These are phyloP conservation scores for Sycophaga agraensis DNA, from an alignment of 1,140 invertebrate species.

Conservation along the genomic window DNA sequence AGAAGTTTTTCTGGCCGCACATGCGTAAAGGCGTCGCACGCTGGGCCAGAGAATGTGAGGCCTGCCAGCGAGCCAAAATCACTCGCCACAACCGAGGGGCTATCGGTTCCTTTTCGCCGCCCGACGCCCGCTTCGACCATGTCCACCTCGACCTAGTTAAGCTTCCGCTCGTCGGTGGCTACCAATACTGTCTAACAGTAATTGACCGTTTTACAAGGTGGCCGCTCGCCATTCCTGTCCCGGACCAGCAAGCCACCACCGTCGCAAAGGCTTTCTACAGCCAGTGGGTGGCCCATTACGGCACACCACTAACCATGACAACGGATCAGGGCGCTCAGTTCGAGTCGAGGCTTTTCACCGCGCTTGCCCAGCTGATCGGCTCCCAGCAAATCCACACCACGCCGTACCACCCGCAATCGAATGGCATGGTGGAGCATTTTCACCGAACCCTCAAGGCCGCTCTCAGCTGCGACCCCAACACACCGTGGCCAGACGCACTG, in stretches of 20 bases:
- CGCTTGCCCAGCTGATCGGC: background rate
- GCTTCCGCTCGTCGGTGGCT: background rate
- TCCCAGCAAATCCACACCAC: conserved; percentile 33
- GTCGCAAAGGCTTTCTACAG: background rate
- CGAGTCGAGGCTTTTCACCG: conserved; percentile 4
- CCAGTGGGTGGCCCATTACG: background rate
- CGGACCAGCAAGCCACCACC: background rate
- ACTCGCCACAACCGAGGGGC: conserved; percentile 9
- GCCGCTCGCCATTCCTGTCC: conserved; percentile 3
- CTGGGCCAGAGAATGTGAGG: conserved; percentile 14
- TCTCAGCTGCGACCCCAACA: conserved; percentile 9
- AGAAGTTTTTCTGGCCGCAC: conserved; percentile 26
- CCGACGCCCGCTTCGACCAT: conserved; percentile 19
- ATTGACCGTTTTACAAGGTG: conserved; percentile 8
- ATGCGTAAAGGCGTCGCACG: conserved; percentile 7
- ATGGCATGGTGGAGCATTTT: conserved; percentile 44
- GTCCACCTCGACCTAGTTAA: conserved; percentile 21
- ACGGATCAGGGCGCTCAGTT: conserved; percentile 13
- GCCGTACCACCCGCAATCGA: conserved; percentile 44
- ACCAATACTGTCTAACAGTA: background rate
- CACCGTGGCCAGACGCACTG: background rate
- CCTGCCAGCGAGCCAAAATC: conserved; percentile 27
- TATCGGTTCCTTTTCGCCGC: background rate
- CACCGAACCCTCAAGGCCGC: conserved; percentile 46
- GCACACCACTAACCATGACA: background rate